phyloP scores from a whole-genome alignment of 2,888 invertebrate species.

The Orthonychiurus folsomi region DNA sequence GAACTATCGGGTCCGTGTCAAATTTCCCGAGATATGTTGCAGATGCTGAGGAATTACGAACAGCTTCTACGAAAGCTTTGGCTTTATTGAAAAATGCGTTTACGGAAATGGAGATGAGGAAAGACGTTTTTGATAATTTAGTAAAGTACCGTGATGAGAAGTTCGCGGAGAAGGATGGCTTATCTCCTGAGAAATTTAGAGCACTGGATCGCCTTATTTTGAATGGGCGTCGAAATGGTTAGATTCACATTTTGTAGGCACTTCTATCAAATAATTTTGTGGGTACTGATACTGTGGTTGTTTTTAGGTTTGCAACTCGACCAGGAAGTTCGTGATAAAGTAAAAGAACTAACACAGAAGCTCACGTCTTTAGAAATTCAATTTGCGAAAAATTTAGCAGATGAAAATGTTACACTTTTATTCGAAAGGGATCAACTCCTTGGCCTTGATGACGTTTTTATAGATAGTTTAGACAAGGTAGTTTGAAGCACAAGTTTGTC shows the following conservation, averaged over 20 bases:
- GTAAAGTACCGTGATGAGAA: constrained; percentile 42
- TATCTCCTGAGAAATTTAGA: constrained; percentile 44
- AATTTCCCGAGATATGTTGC: constrained; percentile 46
- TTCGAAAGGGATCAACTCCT: constrained; percentile 46
- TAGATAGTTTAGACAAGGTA: constrained; percentile 41
- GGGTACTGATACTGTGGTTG: constrained; percentile 12
- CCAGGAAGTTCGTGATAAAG: constrained; percentile 44
- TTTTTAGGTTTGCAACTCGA: constrained; percentile 45
- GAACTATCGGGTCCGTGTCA: constrained; percentile 44
- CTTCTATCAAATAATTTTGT: neutral
- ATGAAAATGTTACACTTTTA: constrained; percentile 46
- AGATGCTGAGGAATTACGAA: constrained; percentile 44
- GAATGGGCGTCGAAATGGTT: constrained; percentile 47
- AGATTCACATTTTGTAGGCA: no score
- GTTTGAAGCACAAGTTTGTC: no score
- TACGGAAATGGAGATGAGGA: constrained; percentile 48
- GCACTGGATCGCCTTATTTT: constrained; percentile 46
- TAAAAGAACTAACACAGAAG: constrained; percentile 46
- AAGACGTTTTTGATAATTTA: constrained; percentile 47
- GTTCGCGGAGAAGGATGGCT: constrained; percentile 37
- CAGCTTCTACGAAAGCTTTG: constrained; percentile 46
- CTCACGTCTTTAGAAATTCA: constrained; percentile 46
- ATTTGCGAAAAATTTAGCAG: constrained; percentile 46
- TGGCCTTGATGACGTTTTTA: constrained; percentile 42
- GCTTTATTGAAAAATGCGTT: constrained; percentile 47